Base-by-base conservation (phyloP, 2,888 invertebrate species). In the Platerodrilus igneus region DNA sequence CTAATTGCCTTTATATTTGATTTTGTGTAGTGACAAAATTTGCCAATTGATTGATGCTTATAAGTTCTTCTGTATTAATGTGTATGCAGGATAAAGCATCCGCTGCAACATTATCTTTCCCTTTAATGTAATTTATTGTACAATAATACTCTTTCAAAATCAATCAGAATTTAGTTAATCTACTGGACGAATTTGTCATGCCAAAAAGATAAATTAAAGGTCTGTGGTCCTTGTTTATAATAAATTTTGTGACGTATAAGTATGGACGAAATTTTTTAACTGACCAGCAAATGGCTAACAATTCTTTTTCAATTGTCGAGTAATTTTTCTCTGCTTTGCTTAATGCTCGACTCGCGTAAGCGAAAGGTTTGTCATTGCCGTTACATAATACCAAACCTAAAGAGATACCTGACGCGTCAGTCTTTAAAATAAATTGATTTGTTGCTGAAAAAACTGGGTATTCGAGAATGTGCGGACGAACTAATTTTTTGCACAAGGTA, bases 121-220 rank as follows among this genome's bases (percentile, higher is more conserved):
- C 52, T 44, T 43, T 47, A 6, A 50, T 38, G 28, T 51, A 44
- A 22, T 51, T 29, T 18, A 56, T 41, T 14, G 18, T 23, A 26
- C 52, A 56, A 27, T 51, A 40, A 22, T 50, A 52, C 37, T 52
- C 52, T 25, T 53, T 42, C 17, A 59, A 30, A 9, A 48, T 45
- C 13, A 56, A 40, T 25, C 56, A 35, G 37, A 55, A 56, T 39
- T 51, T 51, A 4, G 48, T 53, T 11, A 58, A 29, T 41, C 55
- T 50, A 11, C 51, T 53, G 3, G 48, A 43, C 2, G 55, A 51
- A 34, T 55, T 53, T 36, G 43, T 46, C 34, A 31, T 8, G 10
- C 46, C 40, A 20, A 51, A 55, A 11, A 57, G 26, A 32, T 54
- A 56, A 2, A 51, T 18, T 9, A 57, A 33, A 0, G 53, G 53